Conservation (phyloP, 2,888 invertebrate genomes). For the Saturnia pavonia region DNA sequence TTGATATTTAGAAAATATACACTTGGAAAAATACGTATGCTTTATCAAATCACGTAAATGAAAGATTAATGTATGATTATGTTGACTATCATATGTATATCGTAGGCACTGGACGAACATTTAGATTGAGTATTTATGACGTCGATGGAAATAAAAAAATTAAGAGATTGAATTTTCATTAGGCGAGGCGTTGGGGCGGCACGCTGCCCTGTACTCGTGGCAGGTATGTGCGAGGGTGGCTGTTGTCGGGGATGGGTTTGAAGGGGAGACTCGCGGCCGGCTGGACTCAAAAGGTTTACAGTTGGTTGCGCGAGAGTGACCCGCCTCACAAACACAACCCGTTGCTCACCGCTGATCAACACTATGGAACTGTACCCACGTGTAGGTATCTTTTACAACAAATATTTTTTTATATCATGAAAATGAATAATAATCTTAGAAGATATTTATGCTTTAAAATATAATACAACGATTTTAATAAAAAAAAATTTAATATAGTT, state of each 20-base stretch:
- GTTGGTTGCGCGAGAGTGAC: conserved; percentile 80
- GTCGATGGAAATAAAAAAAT: conserved; percentile 60
- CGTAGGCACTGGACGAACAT: conserved; percentile 23
- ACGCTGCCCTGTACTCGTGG: conserved; percentile 58
- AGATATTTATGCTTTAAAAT: background rate
- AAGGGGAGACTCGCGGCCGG: conserved; percentile 60
- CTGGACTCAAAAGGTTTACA: conserved; percentile 79
- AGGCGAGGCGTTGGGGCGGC: conserved; percentile 78
- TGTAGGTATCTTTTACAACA: conserved; percentile 49
- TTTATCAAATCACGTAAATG: conserved; percentile 15
- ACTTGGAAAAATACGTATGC: background rate
- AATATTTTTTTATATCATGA: conserved; percentile 18
- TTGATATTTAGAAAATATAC: background rate
- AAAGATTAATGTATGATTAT: conserved; percentile 17
- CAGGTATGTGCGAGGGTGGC: conserved; percentile 36
- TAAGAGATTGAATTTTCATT: conserved; percentile 78
- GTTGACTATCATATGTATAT: conserved; percentile 14
- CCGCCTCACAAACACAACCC: conserved; percentile 77
- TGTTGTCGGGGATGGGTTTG: conserved; percentile 26
- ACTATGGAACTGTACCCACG: conserved; percentile 59
- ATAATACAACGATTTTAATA: too few species aligned
- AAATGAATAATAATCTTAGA: conserved; percentile 17
- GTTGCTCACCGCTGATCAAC: conserved; percentile 51
- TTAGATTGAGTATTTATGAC: conserved; percentile 55
- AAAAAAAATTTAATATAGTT: too few species aligned